Evolutionary conservation across 1,140 invertebrate species (phyloP).

Genomic region (Drosophila nigromelanica): DNA sequence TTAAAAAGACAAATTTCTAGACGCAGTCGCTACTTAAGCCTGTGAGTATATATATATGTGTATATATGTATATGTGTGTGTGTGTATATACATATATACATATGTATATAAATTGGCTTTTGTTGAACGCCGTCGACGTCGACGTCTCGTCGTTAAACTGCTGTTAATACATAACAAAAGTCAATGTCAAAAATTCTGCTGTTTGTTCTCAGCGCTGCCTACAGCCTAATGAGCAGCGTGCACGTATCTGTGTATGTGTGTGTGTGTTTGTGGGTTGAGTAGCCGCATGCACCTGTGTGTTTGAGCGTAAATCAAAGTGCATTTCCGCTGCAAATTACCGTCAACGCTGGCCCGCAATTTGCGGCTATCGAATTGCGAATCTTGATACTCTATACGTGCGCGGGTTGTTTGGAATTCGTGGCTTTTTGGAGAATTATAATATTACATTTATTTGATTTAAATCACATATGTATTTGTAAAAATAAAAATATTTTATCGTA

Average conservation of each 20-base stretch:
- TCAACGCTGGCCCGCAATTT: constrained; percentile 49
- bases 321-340: constrained; percentile 67
- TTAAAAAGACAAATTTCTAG: constrained; percentile 49
- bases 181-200: constrained; percentile 64
- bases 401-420: not conserved
- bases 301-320: constrained; percentile 40
- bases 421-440: too few species aligned
- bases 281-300: not conserved
- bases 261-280: not conserved
- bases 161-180: constrained; percentile 67
- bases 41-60: constrained; percentile 5
- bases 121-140: constrained; percentile 34
- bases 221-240: constrained; percentile 32
- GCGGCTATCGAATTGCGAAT: constrained; percentile 41
- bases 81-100: not conserved
- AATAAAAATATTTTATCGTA: too few species aligned
- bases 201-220: constrained; percentile 27
- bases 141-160: constrained; percentile 58
- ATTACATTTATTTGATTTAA: too few species aligned
- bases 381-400: constrained; percentile 39
- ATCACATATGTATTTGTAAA: too few species aligned
- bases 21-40: constrained; percentile 1
- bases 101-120: constrained; percentile 3
- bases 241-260: not conserved
- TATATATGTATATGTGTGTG: constrained; percentile 5